These are phyloP conservation scores for Lordiphosa mommai DNA, from an alignment of 1,140 invertebrate genomes.

Conservation along the genomic window DNA sequence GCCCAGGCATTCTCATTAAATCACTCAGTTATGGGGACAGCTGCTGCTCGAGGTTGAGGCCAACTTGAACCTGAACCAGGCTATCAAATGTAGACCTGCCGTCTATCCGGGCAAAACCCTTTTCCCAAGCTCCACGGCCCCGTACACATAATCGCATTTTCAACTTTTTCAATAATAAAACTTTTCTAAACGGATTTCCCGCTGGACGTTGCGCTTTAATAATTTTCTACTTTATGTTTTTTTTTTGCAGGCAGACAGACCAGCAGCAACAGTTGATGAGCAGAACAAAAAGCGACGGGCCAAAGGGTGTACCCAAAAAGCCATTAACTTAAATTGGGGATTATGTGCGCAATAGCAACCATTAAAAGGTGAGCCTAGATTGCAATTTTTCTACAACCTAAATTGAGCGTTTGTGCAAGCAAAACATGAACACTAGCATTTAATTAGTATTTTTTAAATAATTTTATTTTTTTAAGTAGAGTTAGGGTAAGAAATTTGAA, in stretches of 20 bases:
- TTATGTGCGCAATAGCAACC: slow-evolving; percentile 65
- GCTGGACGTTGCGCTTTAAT: slow-evolving; percentile 74
- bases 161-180: slow-evolving; percentile 77
- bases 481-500: too few species aligned
- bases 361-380: slow-evolving; percentile 44
- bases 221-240: slow-evolving; percentile 55
- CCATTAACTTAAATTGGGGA: slow-evolving; percentile 74
- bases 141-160: slow-evolving; percentile 72
- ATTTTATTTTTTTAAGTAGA: too few species aligned
- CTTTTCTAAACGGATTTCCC: slow-evolving; percentile 76
- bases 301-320: slow-evolving; percentile 59
- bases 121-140: neutral
- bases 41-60: slow-evolving; percentile 11
- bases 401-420: too few species aligned
- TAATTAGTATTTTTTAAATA: too few species aligned
- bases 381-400: neutral
- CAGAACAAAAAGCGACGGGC: neutral
- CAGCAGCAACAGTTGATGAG: slow-evolving; percentile 50
- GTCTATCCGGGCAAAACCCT: neutral
- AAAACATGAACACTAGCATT: too few species aligned
- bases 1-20: slow-evolving; percentile 33
- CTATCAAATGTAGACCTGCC: too few species aligned
- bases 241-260: slow-evolving; percentile 16
- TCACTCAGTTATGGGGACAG: slow-evolving; percentile 37
- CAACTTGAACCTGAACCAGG: neutral